Base-by-base conservation (phyloP, 2,113 vertebrate species). In the Chamaea fasciata region DNA sequence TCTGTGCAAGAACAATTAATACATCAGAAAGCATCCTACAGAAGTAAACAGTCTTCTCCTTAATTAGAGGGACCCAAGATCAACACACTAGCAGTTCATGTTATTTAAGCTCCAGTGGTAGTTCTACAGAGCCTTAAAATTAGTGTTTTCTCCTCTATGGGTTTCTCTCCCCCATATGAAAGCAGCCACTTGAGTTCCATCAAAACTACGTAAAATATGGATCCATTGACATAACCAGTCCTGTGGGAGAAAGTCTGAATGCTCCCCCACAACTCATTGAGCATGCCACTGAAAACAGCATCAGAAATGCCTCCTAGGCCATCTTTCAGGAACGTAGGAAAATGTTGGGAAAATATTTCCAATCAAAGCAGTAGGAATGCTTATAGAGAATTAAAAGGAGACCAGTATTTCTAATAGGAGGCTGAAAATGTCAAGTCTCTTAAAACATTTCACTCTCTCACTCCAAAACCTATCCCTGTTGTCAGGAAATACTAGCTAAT, bases 201-300 rank as follows among this genome's bases (percentile, higher is more conserved):
- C 6, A 65, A 37, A 79, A 26, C 41, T 63, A 12, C 1, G 0
- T 12, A 63, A 47, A 56, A 65, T 22, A 50, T 1, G 8, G 15
- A 85, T 30, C 33, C 27, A 59, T 11, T n/a, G 57, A 41, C 44
- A 82, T 13, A 71, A 39, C 1, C 18, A 64, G 15, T 71, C 21
- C n/a, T 2, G 3, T 37, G 31, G 15, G 17, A 67, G 31, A 67
- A 70, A 15, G 15, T 64, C 39, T 59, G 62, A 87, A n/a, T 53
- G 21, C 18, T 57, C 5, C 15, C 11, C 37, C 9, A 62, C 27
- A 57, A 46, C 9, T 41, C 42, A 70, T 3, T 5, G 1, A 70
- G 23, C 11, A 11, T 3, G 7, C 64, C 44, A 42, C 14, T 15
- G 7, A 27, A 77, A 63, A 81, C 17, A 50, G 17, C 15, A 50